Evolutionary conservation across 2,797 vertebrate species (phyloP).

Genomic region (Avahi laniger): DNA sequence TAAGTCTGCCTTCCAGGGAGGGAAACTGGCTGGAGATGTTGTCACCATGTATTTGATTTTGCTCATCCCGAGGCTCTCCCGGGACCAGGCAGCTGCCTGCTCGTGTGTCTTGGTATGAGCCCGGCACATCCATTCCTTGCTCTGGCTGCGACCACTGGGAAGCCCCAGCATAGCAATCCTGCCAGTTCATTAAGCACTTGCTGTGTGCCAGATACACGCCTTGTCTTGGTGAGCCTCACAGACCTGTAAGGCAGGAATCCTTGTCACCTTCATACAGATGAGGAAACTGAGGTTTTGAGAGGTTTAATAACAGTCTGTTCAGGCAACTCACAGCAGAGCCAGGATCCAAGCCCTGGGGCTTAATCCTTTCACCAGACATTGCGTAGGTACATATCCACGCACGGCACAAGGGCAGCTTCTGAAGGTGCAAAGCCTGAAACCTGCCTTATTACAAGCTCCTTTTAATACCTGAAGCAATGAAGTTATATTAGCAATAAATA

Average conservation of each 20-base stretch:
- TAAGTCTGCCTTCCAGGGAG: not conserved
- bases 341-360: not conserved
- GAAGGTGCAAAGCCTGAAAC: rapidly evolving
- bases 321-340: not conserved
- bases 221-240: not conserved
- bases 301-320: not conserved
- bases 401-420: not conserved
- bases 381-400: too few species aligned
- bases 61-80: not conserved
- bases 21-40: not conserved
- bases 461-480: not conserved
- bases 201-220: not conserved
- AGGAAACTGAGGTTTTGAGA: not conserved
- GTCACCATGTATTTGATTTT: not conserved
- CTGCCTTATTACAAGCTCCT: not conserved
- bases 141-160: not conserved
- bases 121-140: not conserved
- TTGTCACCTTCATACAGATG: not conserved
- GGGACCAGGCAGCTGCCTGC: not conserved
- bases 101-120: not conserved
- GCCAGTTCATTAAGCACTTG: not conserved
- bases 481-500: not conserved
- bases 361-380: not conserved
- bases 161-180: not conserved
- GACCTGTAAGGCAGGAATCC: not conserved